These are phyloP conservation scores for Periophthalmus modestus DNA, from an alignment of 2,113 vertebrate genomes.

Conservation along the genomic window DNA sequence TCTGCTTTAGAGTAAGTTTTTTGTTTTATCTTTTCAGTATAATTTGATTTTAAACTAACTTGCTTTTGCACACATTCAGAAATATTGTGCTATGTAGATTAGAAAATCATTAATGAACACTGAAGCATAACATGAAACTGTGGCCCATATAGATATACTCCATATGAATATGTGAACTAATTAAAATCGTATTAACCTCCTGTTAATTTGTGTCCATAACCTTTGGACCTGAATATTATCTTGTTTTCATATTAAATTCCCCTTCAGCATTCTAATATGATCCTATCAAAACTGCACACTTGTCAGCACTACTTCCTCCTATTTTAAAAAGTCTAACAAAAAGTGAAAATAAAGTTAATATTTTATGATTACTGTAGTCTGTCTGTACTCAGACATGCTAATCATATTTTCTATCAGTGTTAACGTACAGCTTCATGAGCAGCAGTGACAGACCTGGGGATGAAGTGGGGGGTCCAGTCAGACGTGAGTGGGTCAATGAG, in stretches of 20 bases:
- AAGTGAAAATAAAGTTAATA: background rate
- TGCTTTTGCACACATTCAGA: background rate
- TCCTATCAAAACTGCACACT: constrained; percentile 4
- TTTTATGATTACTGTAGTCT: background rate
- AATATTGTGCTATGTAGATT: background rate
- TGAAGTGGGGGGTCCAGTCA: constrained; percentile 23
- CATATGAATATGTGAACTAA: constrained; percentile 2
- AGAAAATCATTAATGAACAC: background rate
- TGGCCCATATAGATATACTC: background rate
- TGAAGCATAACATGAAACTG: background rate
- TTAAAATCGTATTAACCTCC: background rate
- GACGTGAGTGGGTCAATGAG: constrained; percentile 21
- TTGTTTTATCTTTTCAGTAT: background rate
- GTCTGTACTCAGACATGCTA: background rate
- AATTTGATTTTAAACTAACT: background rate
- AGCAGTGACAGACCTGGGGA: constrained; percentile 23
- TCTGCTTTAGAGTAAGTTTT: background rate
- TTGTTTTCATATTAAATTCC: background rate
- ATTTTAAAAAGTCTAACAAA: background rate
- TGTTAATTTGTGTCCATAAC: constrained; percentile 4
- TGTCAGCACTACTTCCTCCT: background rate
- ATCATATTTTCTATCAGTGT: constrained; percentile 26
- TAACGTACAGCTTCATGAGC: constrained; percentile 13
- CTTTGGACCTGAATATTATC: background rate
- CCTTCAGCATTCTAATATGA: background rate